Evolutionary conservation across 2,797 vertebrate species (phyloP).

Genomic region (Pangasius macronema): DNA sequence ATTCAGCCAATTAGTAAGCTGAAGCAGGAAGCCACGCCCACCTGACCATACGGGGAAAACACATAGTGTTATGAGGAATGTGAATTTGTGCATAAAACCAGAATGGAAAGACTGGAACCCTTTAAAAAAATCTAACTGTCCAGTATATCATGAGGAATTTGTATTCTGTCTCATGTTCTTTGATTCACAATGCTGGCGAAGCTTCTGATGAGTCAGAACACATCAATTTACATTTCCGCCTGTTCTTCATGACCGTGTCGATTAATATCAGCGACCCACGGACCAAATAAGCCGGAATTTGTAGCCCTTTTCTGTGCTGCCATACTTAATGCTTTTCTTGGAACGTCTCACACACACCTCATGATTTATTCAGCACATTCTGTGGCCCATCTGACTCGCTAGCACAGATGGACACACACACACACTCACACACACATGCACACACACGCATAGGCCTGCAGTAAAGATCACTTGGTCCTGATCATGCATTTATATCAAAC

Average conservation of each 20-base stretch:
- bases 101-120: background rate
- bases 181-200: conserved; percentile 10
- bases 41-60: background rate
- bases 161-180: conserved; percentile 9
- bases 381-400: conserved; percentile 60
- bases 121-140: background rate
- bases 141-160: background rate
- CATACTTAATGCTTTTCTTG: conserved; percentile 59
- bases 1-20: background rate
- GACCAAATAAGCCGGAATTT: conserved; percentile 25
- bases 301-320: conserved; percentile 3
- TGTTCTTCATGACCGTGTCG: conserved; percentile 6
- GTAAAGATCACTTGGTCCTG: conserved; percentile 15
- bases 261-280: conserved; percentile 30
- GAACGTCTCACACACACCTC: conserved; percentile 56
- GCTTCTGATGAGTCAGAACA: conserved; percentile 30
- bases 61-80: background rate
- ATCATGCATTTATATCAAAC: conserved; percentile 35
- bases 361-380: conserved; percentile 69
- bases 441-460: background rate
- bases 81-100: background rate
- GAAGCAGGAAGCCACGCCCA: background rate
- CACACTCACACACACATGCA: conserved; percentile 23
- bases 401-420: conserved; percentile 40
- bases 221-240: conserved; percentile 31